Evolutionary conservation across 2,113 vertebrate species (phyloP).

Genomic region (Fulica atra): DNA sequence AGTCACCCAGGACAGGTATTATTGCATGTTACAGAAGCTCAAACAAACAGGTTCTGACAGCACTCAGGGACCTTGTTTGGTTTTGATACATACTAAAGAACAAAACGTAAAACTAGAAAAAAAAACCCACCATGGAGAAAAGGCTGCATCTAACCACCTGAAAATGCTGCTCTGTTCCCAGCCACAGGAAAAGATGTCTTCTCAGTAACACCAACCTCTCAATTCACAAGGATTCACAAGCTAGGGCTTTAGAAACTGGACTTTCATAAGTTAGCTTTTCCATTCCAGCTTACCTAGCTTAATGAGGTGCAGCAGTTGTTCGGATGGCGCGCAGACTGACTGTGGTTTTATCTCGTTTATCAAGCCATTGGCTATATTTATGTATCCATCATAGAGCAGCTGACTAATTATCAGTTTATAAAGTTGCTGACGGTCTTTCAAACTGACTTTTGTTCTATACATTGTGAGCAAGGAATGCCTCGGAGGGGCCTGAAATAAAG

Average conservation of each 20-base stretch:
- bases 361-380: constrained; percentile 92
- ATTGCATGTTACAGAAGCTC: background rate
- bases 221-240: background rate
- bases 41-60: background rate
- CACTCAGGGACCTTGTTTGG: background rate
- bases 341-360: constrained; percentile 94
- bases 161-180: background rate
- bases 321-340: constrained; percentile 91
- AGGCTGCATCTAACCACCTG: background rate
- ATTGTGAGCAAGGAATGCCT: constrained; percentile 76
- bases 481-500: constrained; percentile 60
- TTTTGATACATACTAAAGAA: background rate
- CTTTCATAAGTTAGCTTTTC: background rate
- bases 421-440: constrained; percentile 96
- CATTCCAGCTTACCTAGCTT: constrained; percentile 84
- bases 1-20: background rate
- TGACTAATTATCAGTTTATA: constrained; percentile 98
- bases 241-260: background rate
- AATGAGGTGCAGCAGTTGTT: constrained; percentile 96
- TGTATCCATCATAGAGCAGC: constrained; percentile 96
- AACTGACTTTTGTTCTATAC: constrained; percentile 94
- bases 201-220: background rate
- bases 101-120: background rate
- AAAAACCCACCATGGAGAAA: background rate
- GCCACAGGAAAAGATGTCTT: background rate